Base-by-base conservation (phyloP, 1,140 invertebrate genomes). In the Liolophura sinensis region DNA sequence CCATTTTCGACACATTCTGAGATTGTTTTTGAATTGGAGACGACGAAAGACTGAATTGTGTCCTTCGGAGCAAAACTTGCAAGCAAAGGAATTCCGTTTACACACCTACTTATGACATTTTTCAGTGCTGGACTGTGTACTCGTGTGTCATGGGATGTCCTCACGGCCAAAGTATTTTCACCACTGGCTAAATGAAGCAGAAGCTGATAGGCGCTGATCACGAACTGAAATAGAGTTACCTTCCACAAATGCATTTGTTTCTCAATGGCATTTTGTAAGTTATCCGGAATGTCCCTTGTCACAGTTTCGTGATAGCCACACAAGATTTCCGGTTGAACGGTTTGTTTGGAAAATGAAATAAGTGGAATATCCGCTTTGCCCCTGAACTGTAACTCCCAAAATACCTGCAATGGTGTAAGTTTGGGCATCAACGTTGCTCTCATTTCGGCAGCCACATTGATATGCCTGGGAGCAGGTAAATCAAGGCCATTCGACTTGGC, bases 1-100 rank as follows among this genome's bases (percentile, higher is more conserved):
- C 68, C 64, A 25, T 70, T 60, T 27, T 70, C 68, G 56, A 70
- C 63, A 64, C 50, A 60, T 22, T 65, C 24, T 15, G 65, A 61
- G n/a, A 70, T 64, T 56, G n/a, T 20, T 31, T 63, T 62, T 24
- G 52, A 64, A 60, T 67, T 70, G 52, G 25, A 16, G 22, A 63
- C 46, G 47, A 70, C 58, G 48, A 70, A 70, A 16, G 59, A 54
- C 46, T 63, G 55, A 58, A 67, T 54, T 9, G 54, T 66, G 27
- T 63, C 62, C 11, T 47, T 52, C n/a, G 22, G 47, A 25, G 20
- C 57, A 46, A 70, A 67, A 0, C 60, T 46, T 16, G 64, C 64
- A 1, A 67, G 15, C n/a, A 66, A 55, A 16, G 68, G 64, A 31
- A 70, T 62, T 49, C 63, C 60, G 54, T 70, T 70, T n/a, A 24